Base-by-base conservation (phyloP, 1,140 invertebrate genomes). In the Rhyzopertha dominica region DNA sequence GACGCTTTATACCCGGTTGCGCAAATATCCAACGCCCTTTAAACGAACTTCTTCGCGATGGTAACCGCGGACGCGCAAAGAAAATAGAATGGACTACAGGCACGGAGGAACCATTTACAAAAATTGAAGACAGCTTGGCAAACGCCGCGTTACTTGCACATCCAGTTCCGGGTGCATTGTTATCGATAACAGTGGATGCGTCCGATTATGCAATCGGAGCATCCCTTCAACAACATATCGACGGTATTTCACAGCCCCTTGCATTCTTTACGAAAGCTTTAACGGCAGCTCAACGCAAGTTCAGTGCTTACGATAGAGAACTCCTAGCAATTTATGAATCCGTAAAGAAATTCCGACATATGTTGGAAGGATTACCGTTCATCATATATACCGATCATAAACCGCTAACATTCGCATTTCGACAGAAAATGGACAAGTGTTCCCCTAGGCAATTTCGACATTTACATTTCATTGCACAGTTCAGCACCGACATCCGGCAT, bases 221-320 rank as follows among this genome's bases (percentile, higher is more conserved):
- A 1, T 51, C 40, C 1, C 34, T 67, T 1, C 51, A 67, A 30
- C 63, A 69, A 47, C 19, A 25, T 2, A 19, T 24, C 7, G 20
- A 51, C 8, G 34, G 47, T 3, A 24, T 5, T 5, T 56, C 24
- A 23, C 47, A 42, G 40, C 54, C 38, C 22, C 36, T 37, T 10
- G 47, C 26, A 14, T 43, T 38, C 10, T 45, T 34, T 37, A 20
- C 35, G 17, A 46, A 46, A 19, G 67, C 65, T 43, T 34, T 72
- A 0, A 53, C 30, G 2, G 19, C 46, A 12, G 23, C 55, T 0
- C 56, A 73, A 50, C 23, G 41, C 17, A 58, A 62, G 13, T 69
- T 70, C 29, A 59, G 49, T 8, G 53, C 65, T 2, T 74, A 67
- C 51, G 67, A 71, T 42, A 37, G 66, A 8, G 68, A 75, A 49